These are phyloP conservation scores for Tinamus guttatus DNA, from an alignment of 2,113 vertebrate species.

Conservation along the genomic window DNA sequence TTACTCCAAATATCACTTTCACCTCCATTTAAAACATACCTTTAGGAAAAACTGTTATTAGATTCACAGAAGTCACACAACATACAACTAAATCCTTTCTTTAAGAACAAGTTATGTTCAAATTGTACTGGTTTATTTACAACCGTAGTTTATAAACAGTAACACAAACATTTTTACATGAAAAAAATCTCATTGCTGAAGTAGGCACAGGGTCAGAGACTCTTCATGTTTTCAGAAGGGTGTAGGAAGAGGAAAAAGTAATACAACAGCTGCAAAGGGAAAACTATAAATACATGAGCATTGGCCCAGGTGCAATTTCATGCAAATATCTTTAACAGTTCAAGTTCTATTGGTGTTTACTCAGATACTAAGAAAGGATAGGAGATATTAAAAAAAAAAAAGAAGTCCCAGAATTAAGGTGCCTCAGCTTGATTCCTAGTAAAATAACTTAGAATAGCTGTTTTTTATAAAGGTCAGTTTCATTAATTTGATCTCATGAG, in stretches of 20 bases:
- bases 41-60: constrained; percentile 16
- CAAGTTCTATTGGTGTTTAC: constrained; percentile 68
- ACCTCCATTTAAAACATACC: neutral
- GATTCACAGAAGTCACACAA: neutral
- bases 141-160: constrained; percentile 84
- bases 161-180: constrained; percentile 83
- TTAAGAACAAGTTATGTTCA: constrained; percentile 71
- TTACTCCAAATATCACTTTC: neutral
- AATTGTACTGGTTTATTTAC: constrained; percentile 85
- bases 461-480: constrained; percentile 69
- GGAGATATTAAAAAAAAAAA: neutral
- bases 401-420: constrained; percentile 70
- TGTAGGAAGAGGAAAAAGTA: constrained; percentile 67
- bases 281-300: constrained; percentile 72
- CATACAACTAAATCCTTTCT: neutral
- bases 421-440: constrained; percentile 74
- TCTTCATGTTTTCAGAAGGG: constrained; percentile 66
- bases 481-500: constrained; percentile 34
- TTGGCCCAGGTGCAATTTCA: constrained; percentile 76
- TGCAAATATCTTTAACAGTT: constrained; percentile 78
- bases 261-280: constrained; percentile 60
- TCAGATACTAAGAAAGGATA: constrained; percentile 43
- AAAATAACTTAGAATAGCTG: constrained; percentile 65
- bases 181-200: constrained; percentile 77
- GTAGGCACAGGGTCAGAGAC: constrained; percentile 73